Base-by-base conservation (phyloP, 1,140 invertebrate species). In the Heliconius hermathena region DNA sequence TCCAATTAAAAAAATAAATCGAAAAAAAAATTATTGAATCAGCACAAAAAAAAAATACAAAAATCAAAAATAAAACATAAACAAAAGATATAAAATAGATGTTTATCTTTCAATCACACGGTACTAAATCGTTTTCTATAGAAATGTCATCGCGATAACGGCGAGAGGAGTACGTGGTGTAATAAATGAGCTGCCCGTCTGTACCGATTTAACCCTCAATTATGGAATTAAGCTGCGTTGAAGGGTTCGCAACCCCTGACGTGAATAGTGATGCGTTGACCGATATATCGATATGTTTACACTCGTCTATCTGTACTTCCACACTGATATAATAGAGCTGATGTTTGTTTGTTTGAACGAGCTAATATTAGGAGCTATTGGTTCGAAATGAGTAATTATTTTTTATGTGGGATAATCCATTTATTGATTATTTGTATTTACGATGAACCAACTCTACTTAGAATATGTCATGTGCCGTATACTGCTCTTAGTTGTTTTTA, bases 191-290 rank as follows among this genome's bases (percentile, higher is more conserved):
- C 83, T 79, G 83, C 80, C 87, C 82, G 86, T 86, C 88, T 89
- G 91, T 87, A 85, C 82, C 88, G 91, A 90, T 89, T 94, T 94
- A 93, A 91, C 90, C 91, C 90, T 93, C 91, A 93, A 94, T 93
- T 93, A 94, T 93, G 85, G 89, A 89, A 93, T 94, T 94, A 93
- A 91, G 87, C 87, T 79, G 83, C 79, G 85, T 80, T 89, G 88
- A 94, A 93, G 91, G 92, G 92, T 94, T 94, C 81, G 77, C 85
- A 52, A 72, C 84, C 88, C 88, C 87, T 85, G 85, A 79, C 79
- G 85, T 72, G 82, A 85, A 52, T 81, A 89, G 83, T 70, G 86
- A 82, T 82, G 83, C 73, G 76, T 52, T 52, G 1, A n/a, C 72
- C 29, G n/a, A 36, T 66, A 6, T 84, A 79, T 85, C 82, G 83